Percentiles rank a stretch among this genome's conserved stretches.
phyloP scores from a whole-genome alignment of 1,140 invertebrate genomes.

The Anastrepha ludens region DNA sequence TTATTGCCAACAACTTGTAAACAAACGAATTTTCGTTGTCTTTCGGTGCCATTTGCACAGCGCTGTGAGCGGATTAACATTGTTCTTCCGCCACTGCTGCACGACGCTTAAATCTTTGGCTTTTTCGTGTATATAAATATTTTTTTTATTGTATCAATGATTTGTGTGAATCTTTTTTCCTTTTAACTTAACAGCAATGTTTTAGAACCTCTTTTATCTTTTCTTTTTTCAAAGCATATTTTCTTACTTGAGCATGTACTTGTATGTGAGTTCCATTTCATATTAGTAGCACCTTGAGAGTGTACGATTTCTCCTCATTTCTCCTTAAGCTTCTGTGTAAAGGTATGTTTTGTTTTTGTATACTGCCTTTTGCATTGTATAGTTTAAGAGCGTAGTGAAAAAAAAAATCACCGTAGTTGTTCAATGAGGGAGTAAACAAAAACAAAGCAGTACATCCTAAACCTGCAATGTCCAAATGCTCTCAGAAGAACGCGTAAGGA shows the following conservation, averaged over 20 bases:
- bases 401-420: too few relatives aligned
- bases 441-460: too few relatives aligned
- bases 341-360: too few relatives aligned
- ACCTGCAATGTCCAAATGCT: too few relatives aligned
- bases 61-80: background rate
- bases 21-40: constrained; percentile 25
- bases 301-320: too few relatives aligned
- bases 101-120: background rate
- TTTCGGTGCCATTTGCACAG: background rate
- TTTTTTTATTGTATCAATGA: background rate
- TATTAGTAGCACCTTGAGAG: too few relatives aligned
- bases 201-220: background rate
- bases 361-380: too few relatives aligned
- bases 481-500: too few relatives aligned
- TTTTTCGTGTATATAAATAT: background rate
- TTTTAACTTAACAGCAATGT: background rate
- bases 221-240: background rate
- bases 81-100: background rate
- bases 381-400: too few relatives aligned
- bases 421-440: too few relatives aligned
- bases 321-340: too few relatives aligned
- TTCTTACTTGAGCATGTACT: background rate
- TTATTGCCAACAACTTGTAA: constrained; percentile 44
- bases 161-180: background rate
- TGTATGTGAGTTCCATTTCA: too few relatives aligned